A percentile compares a stretch with the other conserved stretches of the same genome.
Evolutionary conservation across 2,797 vertebrate species (phyloP).

Genomic region (Galaxias olidus): DNA sequence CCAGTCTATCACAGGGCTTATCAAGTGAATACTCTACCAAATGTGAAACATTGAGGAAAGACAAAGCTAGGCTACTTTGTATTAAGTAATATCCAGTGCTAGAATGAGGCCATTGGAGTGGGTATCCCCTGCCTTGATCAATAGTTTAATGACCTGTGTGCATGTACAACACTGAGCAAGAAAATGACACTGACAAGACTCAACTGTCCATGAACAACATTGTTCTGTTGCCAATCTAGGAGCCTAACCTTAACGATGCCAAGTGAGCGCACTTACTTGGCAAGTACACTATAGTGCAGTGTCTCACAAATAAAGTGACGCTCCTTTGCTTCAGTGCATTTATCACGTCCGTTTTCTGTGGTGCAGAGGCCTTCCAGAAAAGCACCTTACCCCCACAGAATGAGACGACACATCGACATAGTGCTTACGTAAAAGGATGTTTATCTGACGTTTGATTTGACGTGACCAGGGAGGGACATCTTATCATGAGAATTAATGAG

Average conservation of each 20-base stretch:
- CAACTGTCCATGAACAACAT: slow-evolving; percentile 8
- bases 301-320: slow-evolving; percentile 8
- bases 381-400: not conserved
- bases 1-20: no score
- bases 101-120: slow-evolving; percentile 1
- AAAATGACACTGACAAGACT: not conserved
- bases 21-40: no score
- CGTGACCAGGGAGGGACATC: not conserved
- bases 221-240: not conserved
- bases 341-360: no score
- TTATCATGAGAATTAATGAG: not conserved
- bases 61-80: no score
- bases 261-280: not conserved
- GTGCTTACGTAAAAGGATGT: slow-evolving; percentile 5
- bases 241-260: not conserved
- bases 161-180: slow-evolving; percentile 6
- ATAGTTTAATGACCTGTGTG: slow-evolving; percentile 37
- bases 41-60: no score
- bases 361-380: not conserved
- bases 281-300: not conserved
- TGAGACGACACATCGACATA: not conserved
- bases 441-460: not conserved
- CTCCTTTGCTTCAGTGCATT: no score
- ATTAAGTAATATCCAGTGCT: no score
- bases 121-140: slow-evolving; percentile 38